Base-by-base conservation (phyloP, 2,113 vertebrate species). In the Pollachius pollachius region DNA sequence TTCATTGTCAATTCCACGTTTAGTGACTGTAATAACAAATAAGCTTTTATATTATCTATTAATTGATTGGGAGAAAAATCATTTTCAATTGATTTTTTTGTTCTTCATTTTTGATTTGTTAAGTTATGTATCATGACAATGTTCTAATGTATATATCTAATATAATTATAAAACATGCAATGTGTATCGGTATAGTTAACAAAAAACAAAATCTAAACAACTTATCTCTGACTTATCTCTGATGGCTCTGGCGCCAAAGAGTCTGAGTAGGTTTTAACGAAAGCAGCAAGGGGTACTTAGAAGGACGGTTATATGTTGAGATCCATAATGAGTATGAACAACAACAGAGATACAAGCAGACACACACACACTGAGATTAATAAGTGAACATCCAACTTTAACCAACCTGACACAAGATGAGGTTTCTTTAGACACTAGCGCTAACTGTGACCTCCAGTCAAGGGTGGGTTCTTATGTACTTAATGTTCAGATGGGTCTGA, bases 221-320 rank as follows among this genome's bases (percentile, higher is more conserved):
- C 59, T 4, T 34, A 34, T 34, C 25, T 68, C 1, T 52, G 21
- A 56, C 54, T 9, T 48, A 48, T 48, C 41, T 48, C 12, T 48
- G 41, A 48, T 48, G 34, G 15, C 63, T 69, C 23, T 68, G 84
- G 80, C 76, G 85, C 87, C 87, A 56, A 56, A 72, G 66, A 84
- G 87, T 88, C 80, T 88, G 78, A 85, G 76, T 17, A 37, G 34
- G 15, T 58, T 81, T 67, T 81, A 68, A 74, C 59, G 63, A 19
- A 61, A 70, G 60, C 48, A 1, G 34, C 68, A 75, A 65, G 67
- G 57, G 65, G 56, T 78, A 65, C 69, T 73, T 83, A 64, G 30
- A 48, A 72, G 84, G 74, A 83, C 63, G 65, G 60, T 58, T 64
- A 79, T 56, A 59, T 11, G 16, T n/a, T 69, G 58, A 63, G 21